Evolutionary conservation across 2,797 vertebrate species (phyloP).

Genomic region (Todus mexicanus): DNA sequence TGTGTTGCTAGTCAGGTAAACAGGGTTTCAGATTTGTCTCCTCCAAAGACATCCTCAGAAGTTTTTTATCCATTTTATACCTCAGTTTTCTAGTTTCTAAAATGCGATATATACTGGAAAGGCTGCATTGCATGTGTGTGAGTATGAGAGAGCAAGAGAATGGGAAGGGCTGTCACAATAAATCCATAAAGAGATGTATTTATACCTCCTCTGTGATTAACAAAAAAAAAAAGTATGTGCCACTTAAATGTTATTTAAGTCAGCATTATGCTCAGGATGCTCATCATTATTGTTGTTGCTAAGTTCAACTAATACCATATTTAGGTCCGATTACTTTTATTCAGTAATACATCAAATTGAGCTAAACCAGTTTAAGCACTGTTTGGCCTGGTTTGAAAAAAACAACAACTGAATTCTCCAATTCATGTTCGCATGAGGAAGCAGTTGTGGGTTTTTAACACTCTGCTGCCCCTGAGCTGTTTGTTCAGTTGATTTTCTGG

Average conservation of each 20-base stretch:
- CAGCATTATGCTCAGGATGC: background rate
- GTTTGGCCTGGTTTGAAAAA: background rate
- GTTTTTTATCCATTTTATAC: background rate
- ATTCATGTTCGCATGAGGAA: background rate
- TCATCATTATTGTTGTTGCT: background rate
- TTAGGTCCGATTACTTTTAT: background rate
- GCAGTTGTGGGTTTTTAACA: background rate
- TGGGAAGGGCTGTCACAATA: background rate
- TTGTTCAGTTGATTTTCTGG: background rate
- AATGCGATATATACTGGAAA: background rate
- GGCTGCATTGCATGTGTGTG: accelerated
- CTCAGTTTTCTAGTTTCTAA: background rate
- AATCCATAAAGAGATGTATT: background rate
- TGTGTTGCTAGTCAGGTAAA: background rate
- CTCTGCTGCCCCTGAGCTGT: background rate
- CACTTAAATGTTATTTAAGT: background rate
- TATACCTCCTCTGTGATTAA: background rate
- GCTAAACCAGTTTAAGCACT: background rate
- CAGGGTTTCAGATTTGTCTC: background rate
- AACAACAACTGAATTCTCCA: accelerated
- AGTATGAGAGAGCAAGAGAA: background rate
- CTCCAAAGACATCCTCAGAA: background rate
- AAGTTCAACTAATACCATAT: background rate
- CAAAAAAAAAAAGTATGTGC: background rate
- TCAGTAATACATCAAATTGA: background rate